A percentile compares a stretch with the other conserved stretches of the same genome.
These are phyloP conservation scores for Hyposoter didymator DNA, from an alignment of 2,888 invertebrate genomes.

Conservation along the genomic window DNA sequence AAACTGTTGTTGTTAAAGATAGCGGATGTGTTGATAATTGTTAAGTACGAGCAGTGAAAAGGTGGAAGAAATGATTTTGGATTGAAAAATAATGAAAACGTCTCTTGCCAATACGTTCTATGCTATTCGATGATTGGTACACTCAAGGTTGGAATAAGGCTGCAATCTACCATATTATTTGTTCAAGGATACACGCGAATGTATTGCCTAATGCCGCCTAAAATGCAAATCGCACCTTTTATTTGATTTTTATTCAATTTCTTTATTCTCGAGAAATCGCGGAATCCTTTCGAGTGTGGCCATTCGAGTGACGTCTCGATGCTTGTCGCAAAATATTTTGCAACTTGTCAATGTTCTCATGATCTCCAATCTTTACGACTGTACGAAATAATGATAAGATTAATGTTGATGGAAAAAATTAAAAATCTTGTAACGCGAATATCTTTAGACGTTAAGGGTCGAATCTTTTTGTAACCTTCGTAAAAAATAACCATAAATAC, in stretches of 20 bases:
- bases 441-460: constrained; percentile 61
- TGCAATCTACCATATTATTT: constrained; percentile 11
- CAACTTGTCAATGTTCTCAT: constrained; percentile 37
- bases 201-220: constrained; percentile 39
- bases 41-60: constrained; percentile 71
- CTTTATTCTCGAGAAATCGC: background rate
- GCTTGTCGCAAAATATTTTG: constrained; percentile 44
- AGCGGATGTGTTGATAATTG: constrained; percentile 77
- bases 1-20: constrained; percentile 81
- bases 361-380: constrained; percentile 49
- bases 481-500: constrained; percentile 58
- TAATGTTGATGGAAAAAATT: constrained; percentile 14
- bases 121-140: constrained; percentile 29
- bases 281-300: constrained; percentile 3
- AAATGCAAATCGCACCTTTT: background rate
- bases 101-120: constrained; percentile 13
- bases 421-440: constrained; percentile 49
- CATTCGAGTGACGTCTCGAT: constrained; percentile 15
- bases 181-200: background rate
- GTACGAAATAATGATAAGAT: constrained; percentile 22
- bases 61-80: constrained; percentile 17
- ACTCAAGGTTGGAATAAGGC: constrained; percentile 11
- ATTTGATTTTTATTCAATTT: background rate
- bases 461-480: constrained; percentile 68
- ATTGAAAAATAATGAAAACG: constrained; percentile 23